A percentile compares a stretch with the other conserved stretches of the same genome.
These are phyloP conservation scores for Panthera uncia DNA, from an alignment of 2,113 vertebrate genomes.

Conservation along the genomic window DNA sequence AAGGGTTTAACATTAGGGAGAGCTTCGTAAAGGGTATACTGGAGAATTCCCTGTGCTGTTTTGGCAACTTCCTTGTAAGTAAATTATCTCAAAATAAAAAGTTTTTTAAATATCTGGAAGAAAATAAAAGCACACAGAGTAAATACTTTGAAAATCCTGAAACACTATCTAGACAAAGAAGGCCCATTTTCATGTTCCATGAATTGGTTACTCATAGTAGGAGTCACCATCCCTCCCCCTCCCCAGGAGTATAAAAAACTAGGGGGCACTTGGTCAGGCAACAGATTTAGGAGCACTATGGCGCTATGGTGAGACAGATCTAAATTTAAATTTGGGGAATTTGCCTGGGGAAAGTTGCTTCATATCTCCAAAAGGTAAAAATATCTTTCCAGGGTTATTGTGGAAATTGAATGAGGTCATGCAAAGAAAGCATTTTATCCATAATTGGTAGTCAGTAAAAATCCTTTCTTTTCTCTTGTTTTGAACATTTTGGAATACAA, in stretches of 20 bases:
- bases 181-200: not conserved
- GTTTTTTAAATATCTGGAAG: not conserved
- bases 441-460: not conserved
- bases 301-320: not conserved
- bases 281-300: not conserved
- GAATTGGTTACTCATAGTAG: not conserved
- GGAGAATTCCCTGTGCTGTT: not conserved
- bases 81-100: conserved; percentile 16
- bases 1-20: not conserved
- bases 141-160: not conserved
- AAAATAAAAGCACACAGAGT: not conserved
- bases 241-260: not conserved
- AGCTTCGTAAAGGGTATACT: not conserved
- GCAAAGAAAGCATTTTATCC: not conserved
- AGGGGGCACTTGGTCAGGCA: not conserved
- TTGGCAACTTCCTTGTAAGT: not conserved
- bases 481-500: not conserved
- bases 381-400: not conserved
- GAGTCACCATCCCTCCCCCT: not conserved
- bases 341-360: not conserved
- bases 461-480: not conserved
- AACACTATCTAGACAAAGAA: not conserved
- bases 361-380: not conserved
- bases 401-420: not conserved
- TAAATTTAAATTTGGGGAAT: not conserved